Evolutionary conservation across 2,113 vertebrate species (phyloP).

Genomic region (Setophaga kirtlandii): DNA sequence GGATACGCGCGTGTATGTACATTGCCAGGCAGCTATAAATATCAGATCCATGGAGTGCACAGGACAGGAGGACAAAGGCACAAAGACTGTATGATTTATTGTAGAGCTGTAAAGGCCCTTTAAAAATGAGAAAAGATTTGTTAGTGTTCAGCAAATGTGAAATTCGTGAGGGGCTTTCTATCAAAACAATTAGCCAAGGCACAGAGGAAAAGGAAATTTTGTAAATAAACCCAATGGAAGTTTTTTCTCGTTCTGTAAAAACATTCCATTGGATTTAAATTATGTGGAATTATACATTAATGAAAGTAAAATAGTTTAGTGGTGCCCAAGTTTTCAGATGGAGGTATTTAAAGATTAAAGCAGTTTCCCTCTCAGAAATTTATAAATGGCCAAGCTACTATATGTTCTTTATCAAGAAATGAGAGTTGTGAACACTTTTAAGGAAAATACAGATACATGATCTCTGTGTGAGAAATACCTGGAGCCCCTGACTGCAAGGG

Average conservation of each 20-base stretch:
- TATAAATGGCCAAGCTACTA: background rate
- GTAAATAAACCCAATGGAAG: slow-evolving; percentile 39
- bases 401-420: background rate
- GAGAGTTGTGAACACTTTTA: background rate
- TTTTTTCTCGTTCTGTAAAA: slow-evolving; percentile 30
- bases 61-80: background rate
- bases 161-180: slow-evolving; percentile 44
- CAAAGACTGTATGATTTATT: slow-evolving; percentile 27
- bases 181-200: slow-evolving; percentile 28
- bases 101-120: background rate
- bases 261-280: background rate
- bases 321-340: background rate
- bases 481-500: background rate
- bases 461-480: background rate
- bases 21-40: slow-evolving; percentile 29
- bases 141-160: slow-evolving; percentile 24
- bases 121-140: slow-evolving; percentile 42
- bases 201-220: slow-evolving; percentile 48
- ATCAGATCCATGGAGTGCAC: background rate
- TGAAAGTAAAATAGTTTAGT: slow-evolving; percentile 3
- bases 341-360: slow-evolving; percentile 15
- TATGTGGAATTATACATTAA: slow-evolving; percentile 19
- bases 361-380: background rate
- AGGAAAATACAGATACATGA: background rate
- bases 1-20: background rate